phyloP scores from a whole-genome alignment of 2,797 vertebrate genomes.

The Leuciscus waleckii region DNA sequence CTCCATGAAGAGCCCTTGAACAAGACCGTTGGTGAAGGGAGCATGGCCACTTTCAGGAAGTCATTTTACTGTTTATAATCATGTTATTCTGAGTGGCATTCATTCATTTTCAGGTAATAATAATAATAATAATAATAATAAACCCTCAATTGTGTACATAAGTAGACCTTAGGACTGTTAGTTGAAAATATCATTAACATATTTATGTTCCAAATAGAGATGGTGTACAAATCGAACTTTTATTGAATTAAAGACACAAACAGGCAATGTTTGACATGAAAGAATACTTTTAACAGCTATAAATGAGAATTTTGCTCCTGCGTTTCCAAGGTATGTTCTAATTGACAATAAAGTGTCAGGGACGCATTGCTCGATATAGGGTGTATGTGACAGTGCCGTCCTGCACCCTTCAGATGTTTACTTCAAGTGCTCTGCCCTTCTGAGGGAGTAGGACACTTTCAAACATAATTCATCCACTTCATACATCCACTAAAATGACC shows the following conservation, averaged over 20 bases:
- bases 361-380: neutral
- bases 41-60: neutral
- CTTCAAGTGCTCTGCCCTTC: neutral
- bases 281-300: neutral
- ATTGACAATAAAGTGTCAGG: constrained; percentile 4
- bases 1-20: neutral
- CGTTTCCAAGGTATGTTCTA: neutral
- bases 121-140: neutral
- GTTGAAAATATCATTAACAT: neutral
- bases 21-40: neutral
- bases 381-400: neutral
- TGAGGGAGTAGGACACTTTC: neutral
- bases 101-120: neutral
- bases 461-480: neutral
- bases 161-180: neutral
- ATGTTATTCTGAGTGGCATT: neutral
- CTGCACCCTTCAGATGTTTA: constrained; percentile 2
- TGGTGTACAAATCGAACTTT: neutral
- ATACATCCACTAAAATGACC: neutral
- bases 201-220: neutral
- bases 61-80: neutral
- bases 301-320: neutral
- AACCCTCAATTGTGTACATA: neutral
- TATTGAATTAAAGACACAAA: neutral
- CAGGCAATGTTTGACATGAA: neutral